Evolutionary conservation across 2,888 invertebrate species (phyloP).

Genomic region (Drosophila subquinaria): DNA sequence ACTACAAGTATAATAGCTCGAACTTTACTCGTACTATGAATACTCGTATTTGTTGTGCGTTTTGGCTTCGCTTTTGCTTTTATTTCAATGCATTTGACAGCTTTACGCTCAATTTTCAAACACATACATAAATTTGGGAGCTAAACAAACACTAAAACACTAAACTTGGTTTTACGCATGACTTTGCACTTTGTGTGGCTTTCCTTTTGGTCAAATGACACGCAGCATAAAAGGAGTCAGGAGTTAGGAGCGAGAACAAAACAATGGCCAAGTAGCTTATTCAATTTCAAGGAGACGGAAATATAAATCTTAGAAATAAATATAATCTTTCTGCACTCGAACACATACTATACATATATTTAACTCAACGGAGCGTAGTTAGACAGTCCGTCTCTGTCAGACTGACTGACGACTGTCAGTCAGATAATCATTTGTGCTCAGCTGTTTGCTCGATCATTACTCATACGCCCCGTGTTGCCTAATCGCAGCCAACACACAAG

Average conservation of each 20-base stretch:
- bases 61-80: conserved; percentile 39
- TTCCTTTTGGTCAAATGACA: conserved; percentile 10
- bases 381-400: conserved; percentile 18
- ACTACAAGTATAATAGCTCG: background rate
- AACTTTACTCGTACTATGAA: too few relatives aligned
- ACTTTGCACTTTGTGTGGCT: conserved; percentile 21
- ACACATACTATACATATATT: background rate
- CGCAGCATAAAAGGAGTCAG: conserved; percentile 1
- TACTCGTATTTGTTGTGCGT: conserved; percentile 22
- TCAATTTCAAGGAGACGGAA: conserved; percentile 4
- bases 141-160: conserved; percentile 31
- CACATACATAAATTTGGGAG: conserved; percentile 27
- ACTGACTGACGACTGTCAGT: conserved; percentile 19
- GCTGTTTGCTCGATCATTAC: conserved; percentile 65
- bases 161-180: conserved; percentile 30
- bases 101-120: conserved; percentile 45
- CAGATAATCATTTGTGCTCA: conserved; percentile 60
- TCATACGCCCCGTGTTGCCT: conserved; percentile 69
- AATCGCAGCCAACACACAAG: conserved; percentile 35
- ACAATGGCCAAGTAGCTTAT: conserved; percentile 11
- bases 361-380: conserved; percentile 43
- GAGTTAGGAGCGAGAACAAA: background rate
- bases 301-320: conserved; percentile 7
- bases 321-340: conserved; percentile 13
- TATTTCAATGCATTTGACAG: conserved; percentile 59